Evolutionary conservation across 2,113 vertebrate species (phyloP).

Genomic region (Gallinago jamesoni): DNA sequence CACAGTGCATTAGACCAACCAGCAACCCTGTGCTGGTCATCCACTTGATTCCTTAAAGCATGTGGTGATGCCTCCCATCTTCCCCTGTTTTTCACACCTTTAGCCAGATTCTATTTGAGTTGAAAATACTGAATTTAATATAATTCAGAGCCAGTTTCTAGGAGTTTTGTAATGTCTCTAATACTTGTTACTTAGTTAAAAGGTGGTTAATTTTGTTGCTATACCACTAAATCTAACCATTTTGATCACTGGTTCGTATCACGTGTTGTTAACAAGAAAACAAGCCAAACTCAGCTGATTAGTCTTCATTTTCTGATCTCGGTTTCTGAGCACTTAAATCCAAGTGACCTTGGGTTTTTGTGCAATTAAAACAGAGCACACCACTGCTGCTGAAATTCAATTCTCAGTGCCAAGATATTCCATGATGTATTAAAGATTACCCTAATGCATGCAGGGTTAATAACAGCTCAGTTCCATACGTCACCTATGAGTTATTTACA

Average conservation of each 20-base stretch:
- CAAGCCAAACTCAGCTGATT: neutral
- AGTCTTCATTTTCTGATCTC: neutral
- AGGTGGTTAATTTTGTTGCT: neutral
- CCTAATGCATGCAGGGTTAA: conserved; percentile 4
- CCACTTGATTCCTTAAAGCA: neutral
- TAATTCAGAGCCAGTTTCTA: neutral
- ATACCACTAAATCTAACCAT: neutral
- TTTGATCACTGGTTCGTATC: neutral
- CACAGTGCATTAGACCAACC: neutral
- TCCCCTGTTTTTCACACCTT: neutral
- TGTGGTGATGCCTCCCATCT: neutral
- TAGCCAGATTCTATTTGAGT: neutral
- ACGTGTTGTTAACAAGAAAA: neutral
- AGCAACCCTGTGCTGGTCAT: neutral
- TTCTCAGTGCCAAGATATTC: neutral
- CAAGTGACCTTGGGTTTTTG: neutral
- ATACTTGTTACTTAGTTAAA: neutral
- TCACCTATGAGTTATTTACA: neutral
- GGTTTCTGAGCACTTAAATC: neutral
- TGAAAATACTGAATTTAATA: neutral
- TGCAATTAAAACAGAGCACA: neutral
- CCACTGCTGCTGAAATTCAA: neutral
- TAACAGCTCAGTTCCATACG: neutral
- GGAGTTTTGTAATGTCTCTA: neutral
- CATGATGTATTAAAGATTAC: neutral